These are phyloP conservation scores for Montipora capricornis DNA, from an alignment of 64 coral and sea anemone genomes.

Conservation along the genomic window DNA sequence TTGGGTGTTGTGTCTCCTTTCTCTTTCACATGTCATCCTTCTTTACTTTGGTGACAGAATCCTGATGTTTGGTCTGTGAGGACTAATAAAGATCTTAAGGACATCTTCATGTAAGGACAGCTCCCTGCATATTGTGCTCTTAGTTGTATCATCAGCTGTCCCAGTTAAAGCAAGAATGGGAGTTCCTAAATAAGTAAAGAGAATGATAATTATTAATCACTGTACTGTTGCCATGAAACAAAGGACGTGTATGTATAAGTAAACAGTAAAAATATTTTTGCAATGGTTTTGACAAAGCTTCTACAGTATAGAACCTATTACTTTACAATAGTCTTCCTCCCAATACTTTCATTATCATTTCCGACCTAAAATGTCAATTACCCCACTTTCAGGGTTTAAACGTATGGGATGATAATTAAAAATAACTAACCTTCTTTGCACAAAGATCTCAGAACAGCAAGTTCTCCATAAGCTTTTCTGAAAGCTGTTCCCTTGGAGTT, in stretches of 20 bases:
- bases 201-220: not conserved
- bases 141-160: constrained; percentile 18
- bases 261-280: not conserved
- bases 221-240: not conserved
- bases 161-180: constrained; percentile 29
- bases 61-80: constrained; percentile 16
- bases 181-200: not conserved
- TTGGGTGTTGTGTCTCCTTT: constrained; percentile 17
- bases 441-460: not conserved
- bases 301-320: not conserved
- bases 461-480: not conserved
- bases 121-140: not conserved
- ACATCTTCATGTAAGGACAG: not conserved
- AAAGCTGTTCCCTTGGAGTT: not conserved
- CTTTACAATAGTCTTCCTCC: not conserved
- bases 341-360: not conserved
- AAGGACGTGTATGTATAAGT: not conserved
- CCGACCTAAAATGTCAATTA: too few species aligned
- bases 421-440: not conserved
- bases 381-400: too few species aligned
- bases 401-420: too few species aligned
- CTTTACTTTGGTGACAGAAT: constrained; percentile 6
- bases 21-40: constrained; percentile 45
- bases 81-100: constrained; percentile 24
- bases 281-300: not conserved